phyloP scores from a whole-genome alignment of 2,113 vertebrate species.

The Dromiciops gliroides region DNA sequence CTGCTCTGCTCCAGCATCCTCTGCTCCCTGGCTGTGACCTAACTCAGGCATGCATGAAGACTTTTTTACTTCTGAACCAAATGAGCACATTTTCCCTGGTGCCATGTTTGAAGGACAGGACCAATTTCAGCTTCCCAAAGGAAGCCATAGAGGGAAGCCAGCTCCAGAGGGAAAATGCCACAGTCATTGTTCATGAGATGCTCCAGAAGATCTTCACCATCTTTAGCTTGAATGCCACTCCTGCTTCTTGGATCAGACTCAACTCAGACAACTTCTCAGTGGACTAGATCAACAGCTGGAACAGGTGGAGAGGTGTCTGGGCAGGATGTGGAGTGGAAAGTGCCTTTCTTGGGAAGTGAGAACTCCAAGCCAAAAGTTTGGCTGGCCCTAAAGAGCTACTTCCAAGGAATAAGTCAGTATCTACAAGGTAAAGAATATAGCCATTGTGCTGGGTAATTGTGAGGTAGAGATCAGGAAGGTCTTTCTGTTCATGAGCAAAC shows the following conservation, averaged over 20 bases:
- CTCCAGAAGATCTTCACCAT: conserved; percentile 67
- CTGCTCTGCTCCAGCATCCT: background rate
- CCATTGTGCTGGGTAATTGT: conserved; percentile 63
- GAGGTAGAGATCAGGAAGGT: conserved; percentile 51
- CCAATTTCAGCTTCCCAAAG: conserved; percentile 49
- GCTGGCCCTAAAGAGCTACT: conserved; percentile 65
- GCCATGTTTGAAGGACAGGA: conserved; percentile 57
- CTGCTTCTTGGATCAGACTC: conserved; percentile 35
- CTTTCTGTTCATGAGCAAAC: conserved; percentile 57
- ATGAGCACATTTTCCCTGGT: conserved; percentile 1
- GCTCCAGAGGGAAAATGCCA: background rate
- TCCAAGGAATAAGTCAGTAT: conserved; percentile 53
- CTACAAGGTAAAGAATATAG: conserved; percentile 60
- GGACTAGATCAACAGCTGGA: conserved; percentile 59
- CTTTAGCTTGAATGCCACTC: conserved; percentile 32
- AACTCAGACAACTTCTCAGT: conserved; percentile 23
- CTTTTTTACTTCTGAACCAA: conserved; percentile 21
- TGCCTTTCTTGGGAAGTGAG: background rate
- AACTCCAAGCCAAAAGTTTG: too few relatives aligned
- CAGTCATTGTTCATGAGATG: conserved; percentile 60
- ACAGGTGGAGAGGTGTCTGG: conserved; percentile 1
- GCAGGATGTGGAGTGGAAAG: background rate
- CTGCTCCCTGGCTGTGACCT: background rate
- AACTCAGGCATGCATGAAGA: too few relatives aligned
- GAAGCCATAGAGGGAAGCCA: background rate